phyloP scores from a whole-genome alignment of 2,113 vertebrate species.

The Dolichotis patagonum region DNA sequence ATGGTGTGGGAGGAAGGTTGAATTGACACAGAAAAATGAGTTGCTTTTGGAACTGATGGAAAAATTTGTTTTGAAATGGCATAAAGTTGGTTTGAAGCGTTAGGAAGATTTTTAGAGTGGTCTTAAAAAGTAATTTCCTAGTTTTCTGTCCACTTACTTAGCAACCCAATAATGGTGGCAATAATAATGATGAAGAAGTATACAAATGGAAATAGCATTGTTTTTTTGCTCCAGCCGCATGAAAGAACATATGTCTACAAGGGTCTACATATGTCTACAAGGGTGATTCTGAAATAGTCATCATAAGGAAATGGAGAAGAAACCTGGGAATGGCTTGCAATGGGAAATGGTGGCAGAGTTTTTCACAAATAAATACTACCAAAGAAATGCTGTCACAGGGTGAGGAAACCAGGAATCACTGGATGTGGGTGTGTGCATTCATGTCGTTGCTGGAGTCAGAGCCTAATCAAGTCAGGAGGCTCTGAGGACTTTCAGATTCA shows the following conservation, averaged over 20 bases:
- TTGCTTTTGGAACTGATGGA: constrained; percentile 75
- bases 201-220: not conserved
- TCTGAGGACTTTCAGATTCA: not conserved
- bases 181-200: not conserved
- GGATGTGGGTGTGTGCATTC: not conserved
- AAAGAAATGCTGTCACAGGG: not conserved
- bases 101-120: constrained; percentile 54
- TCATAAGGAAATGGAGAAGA: constrained; percentile 34
- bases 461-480: not conserved
- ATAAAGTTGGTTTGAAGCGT: constrained; percentile 66
- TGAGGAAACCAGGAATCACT: not conserved
- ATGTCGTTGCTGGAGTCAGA: not conserved
- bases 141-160: constrained; percentile 32
- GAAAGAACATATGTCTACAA: not conserved
- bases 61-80: constrained; percentile 73
- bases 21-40: constrained; percentile 64
- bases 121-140: constrained; percentile 58
- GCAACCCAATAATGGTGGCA: not conserved
- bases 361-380: constrained; percentile 10
- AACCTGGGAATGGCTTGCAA: not conserved
- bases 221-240: not conserved
- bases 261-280: not conserved
- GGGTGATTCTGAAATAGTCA: constrained; percentile 23
- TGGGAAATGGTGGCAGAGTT: not conserved
- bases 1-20: constrained; percentile 59